These are phyloP conservation scores for Hippocampus mohnikei DNA, from an alignment of 2,113 vertebrate species.

Conservation along the genomic window DNA sequence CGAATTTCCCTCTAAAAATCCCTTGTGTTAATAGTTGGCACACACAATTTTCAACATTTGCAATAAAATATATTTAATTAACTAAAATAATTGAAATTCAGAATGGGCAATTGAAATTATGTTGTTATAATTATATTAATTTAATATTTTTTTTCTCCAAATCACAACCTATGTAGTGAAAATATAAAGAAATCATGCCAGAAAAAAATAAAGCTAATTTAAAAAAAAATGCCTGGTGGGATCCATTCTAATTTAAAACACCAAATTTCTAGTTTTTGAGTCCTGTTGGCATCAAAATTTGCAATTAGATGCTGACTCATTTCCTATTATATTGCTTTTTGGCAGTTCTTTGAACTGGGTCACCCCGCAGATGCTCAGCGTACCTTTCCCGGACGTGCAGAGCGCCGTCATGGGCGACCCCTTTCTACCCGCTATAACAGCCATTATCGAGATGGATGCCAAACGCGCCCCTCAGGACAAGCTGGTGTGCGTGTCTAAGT, in stretches of 20 bases:
- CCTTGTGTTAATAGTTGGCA: no score
- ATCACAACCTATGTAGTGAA: no score
- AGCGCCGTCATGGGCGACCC: slow-evolving; percentile 60
- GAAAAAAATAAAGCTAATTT: not conserved
- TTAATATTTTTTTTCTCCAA: no score
- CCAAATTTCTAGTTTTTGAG: not conserved
- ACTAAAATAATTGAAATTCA: no score
- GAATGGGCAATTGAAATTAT: no score
- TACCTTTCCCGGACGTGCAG: slow-evolving; percentile 65
- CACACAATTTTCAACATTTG: no score
- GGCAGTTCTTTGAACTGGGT: slow-evolving; percentile 77
- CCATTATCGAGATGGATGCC: slow-evolving; percentile 78
- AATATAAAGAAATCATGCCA: not conserved
- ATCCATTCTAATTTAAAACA: not conserved
- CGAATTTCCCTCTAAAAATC: no score
- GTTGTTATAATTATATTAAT: no score
- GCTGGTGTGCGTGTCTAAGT: slow-evolving; percentile 71
- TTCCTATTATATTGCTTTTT: slow-evolving; percentile 1
- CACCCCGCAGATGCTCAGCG: slow-evolving; percentile 73
- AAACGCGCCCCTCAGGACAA: slow-evolving; percentile 79
- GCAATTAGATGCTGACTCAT: not conserved
- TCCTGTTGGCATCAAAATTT: not conserved
- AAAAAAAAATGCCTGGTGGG: not conserved
- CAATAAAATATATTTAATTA: no score
- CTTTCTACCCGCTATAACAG: slow-evolving; percentile 72